Base-by-base conservation (phyloP, 2,797 vertebrate genomes). In the Ctenopoma multispine region DNA sequence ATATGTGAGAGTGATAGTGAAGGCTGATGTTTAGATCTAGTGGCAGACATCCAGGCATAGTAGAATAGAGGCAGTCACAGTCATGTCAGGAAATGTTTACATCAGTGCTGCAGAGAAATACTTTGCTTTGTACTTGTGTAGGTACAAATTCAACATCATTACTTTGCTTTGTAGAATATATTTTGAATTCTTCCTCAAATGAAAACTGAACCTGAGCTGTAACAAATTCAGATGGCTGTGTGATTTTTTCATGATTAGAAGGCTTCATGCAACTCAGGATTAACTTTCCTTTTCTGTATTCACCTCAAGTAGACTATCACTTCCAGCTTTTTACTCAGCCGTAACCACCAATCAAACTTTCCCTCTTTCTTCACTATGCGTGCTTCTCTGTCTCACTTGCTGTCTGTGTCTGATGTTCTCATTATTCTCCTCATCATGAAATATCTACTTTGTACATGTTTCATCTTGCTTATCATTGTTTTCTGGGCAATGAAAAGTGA, bases 1-100 rank as follows among this genome's bases (percentile, higher is more conserved):
- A 86, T 86, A 67, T 87, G 49, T 72, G 72, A 80, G 84, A 88
- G 61, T 77, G 77, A 87, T 79, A 72, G 77, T 69, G 80, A 84
- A 69, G 57, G 71, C 56, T 84, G 55, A 57, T 53, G 68, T 70
- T 75, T 48, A 62, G 61, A 87, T 81, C 80, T 65, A 77, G 69
- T 34, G n/a, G 60, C 59, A 82, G 71, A 64, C 69, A 76, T 50
- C 18, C 59, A 63, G 70, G 69, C 59, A 63, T 50, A 72, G 61
- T 34, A 48, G 72, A 57, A 65, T 17, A 62, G 60, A 69, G 72
- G 50, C 55, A 49, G 77, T 66, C 68, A 70, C 41, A 65, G 75
- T 47, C 62, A 48, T 46, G 66, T 81, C 86, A 85, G 60, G 74
- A 56, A 31, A 24, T 82, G 68, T 89, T 88, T 77, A 80, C 69